These are phyloP conservation scores for Epinephelus malabaricus DNA, from an alignment of 2,797 vertebrate genomes.

Conservation along the genomic window DNA sequence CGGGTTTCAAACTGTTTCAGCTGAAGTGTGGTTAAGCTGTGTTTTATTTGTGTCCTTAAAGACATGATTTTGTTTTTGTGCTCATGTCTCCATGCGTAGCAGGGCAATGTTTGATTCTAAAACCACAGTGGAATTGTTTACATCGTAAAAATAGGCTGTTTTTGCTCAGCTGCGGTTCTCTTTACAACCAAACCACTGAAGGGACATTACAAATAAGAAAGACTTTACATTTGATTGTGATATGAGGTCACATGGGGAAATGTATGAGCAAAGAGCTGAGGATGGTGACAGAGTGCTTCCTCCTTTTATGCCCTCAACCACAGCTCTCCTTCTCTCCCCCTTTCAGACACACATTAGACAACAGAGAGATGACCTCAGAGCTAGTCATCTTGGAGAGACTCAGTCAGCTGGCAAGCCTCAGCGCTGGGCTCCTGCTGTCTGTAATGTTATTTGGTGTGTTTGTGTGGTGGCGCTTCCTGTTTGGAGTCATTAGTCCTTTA, in stretches of 20 bases:
- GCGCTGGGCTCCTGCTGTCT: conserved; percentile 20
- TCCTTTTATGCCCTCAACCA: conserved; percentile 23
- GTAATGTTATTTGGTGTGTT: conserved; percentile 48
- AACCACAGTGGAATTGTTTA: conserved; percentile 42
- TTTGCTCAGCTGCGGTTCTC: conserved; percentile 11
- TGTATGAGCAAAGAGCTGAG: conserved; percentile 32
- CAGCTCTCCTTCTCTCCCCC: conserved; percentile 16
- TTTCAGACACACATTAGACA: conserved; percentile 35
- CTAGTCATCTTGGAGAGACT: conserved; percentile 59
- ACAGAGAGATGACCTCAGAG: conserved; percentile 71
- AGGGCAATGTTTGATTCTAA: neutral
- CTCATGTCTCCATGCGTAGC: neutral
- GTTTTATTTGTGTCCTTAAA: conserved; percentile 46
- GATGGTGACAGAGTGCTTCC: conserved; percentile 33
- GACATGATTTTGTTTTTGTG: conserved; percentile 25
- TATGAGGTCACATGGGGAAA: conserved; percentile 44
- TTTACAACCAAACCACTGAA: conserved; percentile 20
- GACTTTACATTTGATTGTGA: conserved; percentile 13
- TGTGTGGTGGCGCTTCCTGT: conserved; percentile 69
- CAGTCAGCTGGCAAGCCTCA: conserved; percentile 66
- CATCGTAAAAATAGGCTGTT: conserved; percentile 22
- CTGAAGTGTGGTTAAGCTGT: conserved; percentile 21
- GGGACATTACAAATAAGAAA: conserved; percentile 4
- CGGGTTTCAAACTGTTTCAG: conserved; percentile 46
- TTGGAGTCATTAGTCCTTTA: conserved; percentile 53